phyloP scores from a whole-genome alignment of 2,797 vertebrate genomes.

The Anabas testudineus region DNA sequence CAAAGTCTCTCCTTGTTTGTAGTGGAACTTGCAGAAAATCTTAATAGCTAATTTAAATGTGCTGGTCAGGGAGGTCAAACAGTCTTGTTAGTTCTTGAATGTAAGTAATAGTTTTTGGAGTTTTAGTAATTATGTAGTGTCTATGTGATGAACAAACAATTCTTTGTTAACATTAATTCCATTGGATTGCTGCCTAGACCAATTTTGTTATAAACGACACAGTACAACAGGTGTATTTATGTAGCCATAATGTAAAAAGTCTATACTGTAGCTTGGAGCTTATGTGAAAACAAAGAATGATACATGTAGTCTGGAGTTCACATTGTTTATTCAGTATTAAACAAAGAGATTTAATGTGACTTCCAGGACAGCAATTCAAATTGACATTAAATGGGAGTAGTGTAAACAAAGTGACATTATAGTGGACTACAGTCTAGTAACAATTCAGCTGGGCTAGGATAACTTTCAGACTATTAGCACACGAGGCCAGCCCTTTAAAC shows the following conservation, averaged over 20 bases:
- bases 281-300: conserved; percentile 24
- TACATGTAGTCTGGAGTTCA: conserved; percentile 69
- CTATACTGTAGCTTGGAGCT: conserved; percentile 1
- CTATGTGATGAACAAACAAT: neutral
- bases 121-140: conserved; percentile 10
- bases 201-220: neutral
- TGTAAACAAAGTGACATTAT: conserved; percentile 81
- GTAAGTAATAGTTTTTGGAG: too few relatives aligned
- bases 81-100: too few relatives aligned
- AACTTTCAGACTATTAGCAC: conserved; percentile 46
- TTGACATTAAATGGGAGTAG: conserved; percentile 64
- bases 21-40: neutral
- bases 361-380: conserved; percentile 74
- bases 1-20: neutral
- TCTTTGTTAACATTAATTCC: conserved; percentile 5
- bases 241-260: conserved; percentile 15
- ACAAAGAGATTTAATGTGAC: conserved; percentile 71
- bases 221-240: conserved; percentile 19
- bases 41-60: neutral
- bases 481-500: conserved; percentile 55
- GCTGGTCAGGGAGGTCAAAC: neutral
- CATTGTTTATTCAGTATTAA: conserved; percentile 83
- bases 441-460: conserved; percentile 55
- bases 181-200: neutral
- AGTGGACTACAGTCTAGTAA: conserved; percentile 72